Conservation (phyloP, 2,797 vertebrate species). For the Chaunax sp. region DNA sequence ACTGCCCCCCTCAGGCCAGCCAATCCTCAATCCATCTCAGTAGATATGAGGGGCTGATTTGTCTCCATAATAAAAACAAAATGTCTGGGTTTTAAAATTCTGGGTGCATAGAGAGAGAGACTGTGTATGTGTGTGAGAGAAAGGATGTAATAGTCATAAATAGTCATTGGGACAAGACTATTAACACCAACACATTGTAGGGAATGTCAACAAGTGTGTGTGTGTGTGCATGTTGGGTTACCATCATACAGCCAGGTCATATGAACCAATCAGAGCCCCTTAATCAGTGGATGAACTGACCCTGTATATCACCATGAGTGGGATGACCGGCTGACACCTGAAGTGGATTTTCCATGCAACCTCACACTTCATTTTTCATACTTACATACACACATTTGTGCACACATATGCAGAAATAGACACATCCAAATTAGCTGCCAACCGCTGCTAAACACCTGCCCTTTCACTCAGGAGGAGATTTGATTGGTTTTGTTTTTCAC, state of each 20-base stretch:
- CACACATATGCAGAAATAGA: constrained; percentile 14
- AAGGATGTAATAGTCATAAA: constrained; percentile 11
- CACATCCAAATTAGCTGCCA: constrained; percentile 54
- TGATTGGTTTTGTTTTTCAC: constrained; percentile 66
- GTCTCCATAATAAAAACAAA: background rate
- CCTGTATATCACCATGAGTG: constrained; percentile 37
- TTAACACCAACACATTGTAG: no score
- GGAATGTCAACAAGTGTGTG: constrained; percentile 1
- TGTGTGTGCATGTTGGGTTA: constrained; percentile 3
- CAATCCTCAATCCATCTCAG: background rate
- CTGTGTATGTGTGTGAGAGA: background rate
- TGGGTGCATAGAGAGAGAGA: background rate
- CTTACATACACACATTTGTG: constrained; percentile 6
- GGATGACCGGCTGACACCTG: constrained; percentile 35
- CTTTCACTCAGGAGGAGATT: constrained; percentile 59
- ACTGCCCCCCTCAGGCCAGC: constrained; percentile 74
- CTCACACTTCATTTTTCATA: constrained; percentile 16
- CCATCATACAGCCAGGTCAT: constrained; percentile 18
- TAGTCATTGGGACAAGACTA: background rate
- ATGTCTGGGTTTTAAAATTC: no score
- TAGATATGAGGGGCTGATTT: background rate
- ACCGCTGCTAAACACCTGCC: constrained; percentile 56
- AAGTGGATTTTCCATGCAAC: constrained; percentile 36
- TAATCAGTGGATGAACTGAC: constrained; percentile 36
- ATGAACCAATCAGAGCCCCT: constrained; percentile 41